Evolutionary conservation across 2,113 vertebrate genomes (phyloP).

Genomic region (Saimiri boliviensis): DNA sequence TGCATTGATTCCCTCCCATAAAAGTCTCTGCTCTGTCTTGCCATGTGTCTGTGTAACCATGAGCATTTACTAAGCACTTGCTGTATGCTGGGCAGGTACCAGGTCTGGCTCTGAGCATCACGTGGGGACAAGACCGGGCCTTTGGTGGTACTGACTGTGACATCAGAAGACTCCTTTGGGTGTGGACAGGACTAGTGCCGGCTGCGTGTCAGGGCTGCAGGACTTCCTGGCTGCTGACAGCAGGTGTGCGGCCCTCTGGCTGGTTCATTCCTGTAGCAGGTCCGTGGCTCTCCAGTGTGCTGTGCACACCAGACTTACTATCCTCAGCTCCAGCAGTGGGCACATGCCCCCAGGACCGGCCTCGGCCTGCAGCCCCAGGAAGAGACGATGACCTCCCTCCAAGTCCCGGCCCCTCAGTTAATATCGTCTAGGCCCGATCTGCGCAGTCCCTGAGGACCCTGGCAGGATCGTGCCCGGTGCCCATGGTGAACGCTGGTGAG

Average conservation of each 20-base stretch:
- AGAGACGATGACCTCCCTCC: no score
- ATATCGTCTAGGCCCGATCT: background rate
- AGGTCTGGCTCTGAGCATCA: background rate
- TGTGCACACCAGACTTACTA: background rate
- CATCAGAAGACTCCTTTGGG: background rate
- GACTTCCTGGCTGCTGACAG: no score
- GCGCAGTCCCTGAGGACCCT: background rate
- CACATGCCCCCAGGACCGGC: background rate
- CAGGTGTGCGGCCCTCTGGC: background rate
- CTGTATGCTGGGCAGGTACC: background rate
- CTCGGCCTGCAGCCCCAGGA: background rate
- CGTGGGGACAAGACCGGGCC: fast-evolving
- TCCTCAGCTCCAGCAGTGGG: fast-evolving
- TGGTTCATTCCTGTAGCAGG: background rate
- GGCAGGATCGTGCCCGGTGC: fast-evolving
- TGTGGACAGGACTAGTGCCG: background rate
- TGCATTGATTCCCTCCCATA: no score
- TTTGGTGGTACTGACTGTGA: background rate
- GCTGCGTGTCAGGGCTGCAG: background rate
- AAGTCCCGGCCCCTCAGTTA: background rate
- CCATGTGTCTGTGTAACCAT: background rate
- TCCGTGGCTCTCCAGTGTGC: background rate
- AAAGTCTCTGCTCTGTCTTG: background rate
- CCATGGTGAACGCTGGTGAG: no score
- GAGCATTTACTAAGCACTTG: background rate